Evolutionary conservation across 2,797 vertebrate genomes (phyloP).

Genomic region (Fratercula arctica): DNA sequence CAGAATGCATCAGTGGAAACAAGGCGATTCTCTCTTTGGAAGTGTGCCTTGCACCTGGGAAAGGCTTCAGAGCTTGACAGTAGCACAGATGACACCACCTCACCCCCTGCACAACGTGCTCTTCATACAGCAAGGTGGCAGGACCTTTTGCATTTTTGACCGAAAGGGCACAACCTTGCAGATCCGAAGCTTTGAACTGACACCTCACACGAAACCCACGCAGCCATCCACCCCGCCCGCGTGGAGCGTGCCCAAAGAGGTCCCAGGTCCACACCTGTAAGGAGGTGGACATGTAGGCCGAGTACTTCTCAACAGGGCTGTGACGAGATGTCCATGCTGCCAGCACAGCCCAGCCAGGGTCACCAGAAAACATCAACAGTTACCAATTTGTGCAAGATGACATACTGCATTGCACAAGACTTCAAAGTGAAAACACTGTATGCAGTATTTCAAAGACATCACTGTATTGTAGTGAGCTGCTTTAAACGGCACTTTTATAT

Average conservation of each 20-base stretch:
- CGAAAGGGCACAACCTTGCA: not conserved
- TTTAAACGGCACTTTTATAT: not conserved
- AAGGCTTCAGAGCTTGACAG: not conserved
- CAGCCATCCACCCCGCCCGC: not conserved
- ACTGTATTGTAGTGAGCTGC: not conserved
- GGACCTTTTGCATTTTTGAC: not conserved
- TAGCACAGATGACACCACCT: not conserved
- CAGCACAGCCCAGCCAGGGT: not conserved
- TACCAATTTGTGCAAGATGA: not conserved
- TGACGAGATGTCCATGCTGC: accelerated
- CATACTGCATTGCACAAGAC: not conserved
- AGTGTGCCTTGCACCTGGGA: not conserved
- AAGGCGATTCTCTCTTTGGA: not conserved
- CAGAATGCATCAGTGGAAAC: not conserved
- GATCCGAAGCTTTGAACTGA: not conserved
- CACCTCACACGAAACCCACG: not conserved
- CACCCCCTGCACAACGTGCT: too few species aligned
- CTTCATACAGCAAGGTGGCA: not conserved
- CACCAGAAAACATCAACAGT: not conserved
- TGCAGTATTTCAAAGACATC: not conserved
- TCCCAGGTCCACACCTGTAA: too few species aligned
- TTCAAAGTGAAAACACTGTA: not conserved
- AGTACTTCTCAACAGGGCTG: not conserved
- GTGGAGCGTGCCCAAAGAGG: accelerated
- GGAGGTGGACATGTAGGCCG: accelerated